Evolutionary conservation across 2,113 vertebrate species (phyloP).

Genomic region (Argyrosomus japonicus): DNA sequence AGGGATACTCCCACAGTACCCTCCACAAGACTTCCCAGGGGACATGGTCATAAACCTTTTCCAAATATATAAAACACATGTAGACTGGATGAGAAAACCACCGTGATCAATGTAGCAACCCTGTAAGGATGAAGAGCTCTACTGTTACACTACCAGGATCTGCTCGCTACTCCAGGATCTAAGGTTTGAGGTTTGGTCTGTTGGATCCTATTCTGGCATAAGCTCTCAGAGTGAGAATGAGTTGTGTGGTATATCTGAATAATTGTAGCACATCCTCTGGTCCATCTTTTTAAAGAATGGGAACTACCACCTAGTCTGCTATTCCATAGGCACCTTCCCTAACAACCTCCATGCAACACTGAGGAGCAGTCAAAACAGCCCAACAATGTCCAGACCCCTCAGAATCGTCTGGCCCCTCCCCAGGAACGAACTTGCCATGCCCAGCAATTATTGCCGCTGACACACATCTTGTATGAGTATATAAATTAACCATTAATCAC

Average conservation of each 20-base stretch:
- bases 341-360: not conserved
- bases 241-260: not conserved
- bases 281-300: too few relatives aligned
- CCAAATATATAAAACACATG: not conserved
- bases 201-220: too few relatives aligned
- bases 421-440: too few relatives aligned
- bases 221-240: not conserved
- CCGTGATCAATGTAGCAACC: not conserved
- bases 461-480: too few relatives aligned
- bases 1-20: not conserved
- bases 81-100: not conserved
- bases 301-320: too few relatives aligned
- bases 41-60: not conserved
- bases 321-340: not conserved
- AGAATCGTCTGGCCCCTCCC: too few relatives aligned
- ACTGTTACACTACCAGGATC: not conserved
- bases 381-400: not conserved
- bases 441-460: too few relatives aligned
- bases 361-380: not conserved
- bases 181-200: too few relatives aligned
- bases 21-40: not conserved
- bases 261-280: not conserved
- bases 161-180: not conserved
- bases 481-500: too few relatives aligned
- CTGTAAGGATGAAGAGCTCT: not conserved